Base-by-base conservation (phyloP, 2,888 invertebrate genomes). In the Epsilonema sp. region DNA sequence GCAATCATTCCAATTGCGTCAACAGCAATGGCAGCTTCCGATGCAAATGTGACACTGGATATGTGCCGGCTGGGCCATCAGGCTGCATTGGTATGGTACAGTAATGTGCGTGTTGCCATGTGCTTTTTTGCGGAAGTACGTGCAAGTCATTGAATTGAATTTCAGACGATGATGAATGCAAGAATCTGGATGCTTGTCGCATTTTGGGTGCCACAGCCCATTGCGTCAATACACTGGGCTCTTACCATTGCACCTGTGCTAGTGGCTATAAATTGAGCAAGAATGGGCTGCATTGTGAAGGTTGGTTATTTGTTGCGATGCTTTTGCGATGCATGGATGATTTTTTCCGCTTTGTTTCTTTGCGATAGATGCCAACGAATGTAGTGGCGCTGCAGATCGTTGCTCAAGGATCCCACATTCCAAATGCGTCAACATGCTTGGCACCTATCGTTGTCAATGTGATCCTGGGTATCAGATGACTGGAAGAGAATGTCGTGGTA, bases 11-110 rank as follows among this genome's bases (percentile, higher is more conserved):
- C n/a, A 24, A 31, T 3, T 86, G 86, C 63, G 77, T 76, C 53
- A 85, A 82, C 63, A 74, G 77, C 0, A 37, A 51, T 23, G 50
- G 52, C 22, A 74, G 80, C 56, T 83, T 76, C 57, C 78, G 76
- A 60, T 86, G 86, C 62, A 24, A n/a, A 8, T 48, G 48, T 20
- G 46, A 46, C 11, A 5, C 36, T 8, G 44, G 44, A 4, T 48
- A 47, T 23, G 25, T 26, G 24, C 26, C 31, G 13, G 23, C 46
- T 22, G 48, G 44, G n/a, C 26, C 16, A 8, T 11, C 31, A 8
- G 16, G 8, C 8, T 31, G 31, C 16, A 16, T 31, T 31, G 31
- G 31, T 31, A 31, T 11, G 31, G n/a, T n/a, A n/a, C n/a, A n/a
- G n/a, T n/a, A n/a, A n/a, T n/a, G n/a, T n/a, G n/a, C n/a, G 8